Evolutionary conservation across 1,140 invertebrate species (phyloP), one percentile per base, ranked within the genome.

Genomic region (Drosophila bifasciata): DNA sequence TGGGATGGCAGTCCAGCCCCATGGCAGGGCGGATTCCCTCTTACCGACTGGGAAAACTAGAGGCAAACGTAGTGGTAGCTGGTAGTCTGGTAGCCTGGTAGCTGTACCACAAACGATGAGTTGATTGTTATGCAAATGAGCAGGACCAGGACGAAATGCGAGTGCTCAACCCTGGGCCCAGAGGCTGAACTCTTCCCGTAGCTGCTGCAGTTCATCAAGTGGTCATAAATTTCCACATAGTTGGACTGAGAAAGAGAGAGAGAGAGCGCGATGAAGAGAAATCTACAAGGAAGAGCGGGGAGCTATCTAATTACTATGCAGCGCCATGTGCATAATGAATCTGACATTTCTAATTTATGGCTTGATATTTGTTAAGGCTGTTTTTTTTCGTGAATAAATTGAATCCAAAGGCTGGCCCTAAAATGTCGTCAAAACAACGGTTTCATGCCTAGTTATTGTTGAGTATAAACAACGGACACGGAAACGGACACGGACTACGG

Each of bases 91-190:
- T 21, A 21, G 1, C 19, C 3, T 67, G 63, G 21, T 67, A 53
- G 68, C 77, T 77, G 77, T 67, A 57, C 83, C 83, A 71, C 78
- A 86, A 86, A 83, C 83, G 75, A 79, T 77, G 83, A 88, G 68
- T 74, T 88, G 83, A 88, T 88, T 88, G 83, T 88, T 88, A 88
- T 88, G 83, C 83, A 88, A 88, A 88, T 88, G 84, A 88, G 83
- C 32, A 60, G 23, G 64, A 84, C 79, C 83, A 88, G 83, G 84
- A 83, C 83, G 75, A 88, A 88, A 78, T 43, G 49, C 17, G 11
- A 45, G 52, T 19, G 43, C 56, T 50, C 73, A 81, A 78, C 83
- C 83, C 32, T 11, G 32, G 4, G 32, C 32, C 11, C 32, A 11
- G 32, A 36, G 32, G 32, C 32, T 36, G 32, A 7, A 11, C 45